A percentile compares a stretch with the other conserved stretches of the same genome.
Evolutionary conservation across 2,888 invertebrate species (phyloP).

Genomic region (Lucinisca nassula): DNA sequence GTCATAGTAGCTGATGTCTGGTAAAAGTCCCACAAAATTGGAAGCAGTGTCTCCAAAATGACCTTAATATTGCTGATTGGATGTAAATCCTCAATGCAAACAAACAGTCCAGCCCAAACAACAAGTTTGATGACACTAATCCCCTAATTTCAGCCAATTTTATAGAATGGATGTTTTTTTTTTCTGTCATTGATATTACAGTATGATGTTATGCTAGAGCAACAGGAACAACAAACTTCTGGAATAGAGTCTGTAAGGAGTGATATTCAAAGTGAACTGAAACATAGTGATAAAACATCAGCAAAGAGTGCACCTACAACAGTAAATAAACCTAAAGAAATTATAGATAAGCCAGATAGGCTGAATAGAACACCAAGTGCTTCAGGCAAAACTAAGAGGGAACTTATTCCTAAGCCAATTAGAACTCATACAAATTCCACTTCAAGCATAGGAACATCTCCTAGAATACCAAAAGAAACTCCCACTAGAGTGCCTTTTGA

Average conservation of each 20-base stretch:
- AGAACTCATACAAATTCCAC: constrained; percentile 4
- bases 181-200: constrained; percentile 31
- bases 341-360: constrained; percentile 21
- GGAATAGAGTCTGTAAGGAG: neutral
- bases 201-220: constrained; percentile 59
- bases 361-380: constrained; percentile 15
- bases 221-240: constrained; percentile 5
- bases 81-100: no score
- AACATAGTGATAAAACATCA: constrained; percentile 17
- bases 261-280: constrained; percentile 17
- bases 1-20: no score
- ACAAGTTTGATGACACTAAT: no score
- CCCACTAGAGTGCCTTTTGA: neutral
- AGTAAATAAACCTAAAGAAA: constrained; percentile 8
- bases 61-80: no score
- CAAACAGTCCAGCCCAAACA: no score
- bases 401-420: neutral
- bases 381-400: constrained; percentile 28
- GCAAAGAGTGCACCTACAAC: constrained; percentile 12
- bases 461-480: neutral
- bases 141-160: neutral
- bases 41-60: no score
- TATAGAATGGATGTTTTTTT: neutral
- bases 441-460: neutral
- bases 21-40: no score